Evolutionary conservation across 1,140 invertebrate species (phyloP), one percentile per base, ranked within the genome.

Genomic region (Drosophila teissieri): DNA sequence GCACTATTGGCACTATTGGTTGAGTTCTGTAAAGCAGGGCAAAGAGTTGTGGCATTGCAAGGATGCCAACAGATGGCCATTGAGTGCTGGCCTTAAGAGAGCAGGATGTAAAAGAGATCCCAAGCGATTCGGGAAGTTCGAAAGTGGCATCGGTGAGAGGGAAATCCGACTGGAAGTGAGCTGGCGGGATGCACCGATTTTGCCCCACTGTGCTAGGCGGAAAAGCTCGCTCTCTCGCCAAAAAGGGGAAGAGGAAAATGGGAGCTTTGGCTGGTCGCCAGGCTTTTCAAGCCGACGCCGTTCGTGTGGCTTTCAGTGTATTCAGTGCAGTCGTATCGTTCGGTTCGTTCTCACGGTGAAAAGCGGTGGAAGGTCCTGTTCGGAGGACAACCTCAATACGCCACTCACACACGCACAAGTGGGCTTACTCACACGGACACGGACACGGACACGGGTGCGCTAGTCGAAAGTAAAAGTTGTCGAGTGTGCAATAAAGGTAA

Each of bases 261-360:
- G 27, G 27, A 65, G 77, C 75, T 77, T 88, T 77, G 45, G 75
- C 68, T 56, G 24, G 78, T 42, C 61, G 52, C 65, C 54, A 48
- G 49, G 70, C 64, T 48, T 76, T 74, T 48, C 36, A 34, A 19
- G 34, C 14, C 58, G 68, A 61, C 36, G 53, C 31, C 67, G 53
- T 53, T 77, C 73, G 68, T 34, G 52, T 39, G 27, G 39, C 68
- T 77, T 88, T 88, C 79, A 91, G 86, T 91, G 77, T 91, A 90
- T 86, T 91, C 73, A 90, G 86, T 82, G 84, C 83, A 91, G 82
- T 91, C 88, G 90, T 85, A 68, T 75, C 78, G 90, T 89, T 78
- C 88, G 82, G 90, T 91, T 70, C 90, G 86, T 78, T 78, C 60
- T 56, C 69, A 64, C 82, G 77, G 72, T 57, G 65, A 54, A 62